Evolutionary conservation across 1,140 invertebrate genomes (phyloP).

Genomic region (Drosophila parabipectinata): DNA sequence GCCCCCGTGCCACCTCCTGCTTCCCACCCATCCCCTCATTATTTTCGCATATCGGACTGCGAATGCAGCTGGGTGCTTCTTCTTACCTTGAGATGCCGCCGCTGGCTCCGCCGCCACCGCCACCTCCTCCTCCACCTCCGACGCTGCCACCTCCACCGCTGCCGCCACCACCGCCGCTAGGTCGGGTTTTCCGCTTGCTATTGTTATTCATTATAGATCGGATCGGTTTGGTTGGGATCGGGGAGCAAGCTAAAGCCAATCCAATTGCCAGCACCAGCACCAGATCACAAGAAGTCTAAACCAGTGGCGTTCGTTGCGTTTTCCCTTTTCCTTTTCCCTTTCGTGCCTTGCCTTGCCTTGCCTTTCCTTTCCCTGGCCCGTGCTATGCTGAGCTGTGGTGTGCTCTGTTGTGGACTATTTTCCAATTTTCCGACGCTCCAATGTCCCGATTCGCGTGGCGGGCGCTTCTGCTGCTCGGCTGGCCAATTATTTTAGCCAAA

Average conservation of each 20-base stretch:
- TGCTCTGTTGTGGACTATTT: slow-evolving; percentile 19
- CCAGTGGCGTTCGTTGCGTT: background rate
- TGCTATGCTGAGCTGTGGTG: slow-evolving; percentile 9
- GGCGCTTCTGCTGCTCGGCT: slow-evolving; percentile 6
- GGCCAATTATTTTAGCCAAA: background rate
- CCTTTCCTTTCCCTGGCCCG: slow-evolving; percentile 26
- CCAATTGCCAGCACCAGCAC: slow-evolving; percentile 50
- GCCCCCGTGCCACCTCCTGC: slow-evolving; percentile 32
- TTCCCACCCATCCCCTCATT: slow-evolving; percentile 7
- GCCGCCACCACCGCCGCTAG: slow-evolving; percentile 60
- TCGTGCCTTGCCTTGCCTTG: slow-evolving; percentile 8
- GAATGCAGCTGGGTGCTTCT: slow-evolving; percentile 66
- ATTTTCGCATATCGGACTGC: slow-evolving; percentile 39
- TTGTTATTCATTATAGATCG: slow-evolving; percentile 71
- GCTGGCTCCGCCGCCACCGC: slow-evolving; percentile 60
- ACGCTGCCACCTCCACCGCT: slow-evolving; percentile 50
- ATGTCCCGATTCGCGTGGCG: slow-evolving; percentile 5
- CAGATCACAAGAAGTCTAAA: slow-evolving; percentile 2
- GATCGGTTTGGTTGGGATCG: slow-evolving; percentile 1
- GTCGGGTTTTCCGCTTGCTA: slow-evolving; percentile 83
- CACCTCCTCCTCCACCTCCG: slow-evolving; percentile 37
- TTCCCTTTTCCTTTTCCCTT: slow-evolving; percentile 31
- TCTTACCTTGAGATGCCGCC: slow-evolving; percentile 82
- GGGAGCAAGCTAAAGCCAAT: slow-evolving; percentile 9
- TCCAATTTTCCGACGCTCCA: slow-evolving; percentile 9